phyloP scores from a whole-genome alignment of 23 tunicate genomes.

The Oikopleura dioica region DNA sequence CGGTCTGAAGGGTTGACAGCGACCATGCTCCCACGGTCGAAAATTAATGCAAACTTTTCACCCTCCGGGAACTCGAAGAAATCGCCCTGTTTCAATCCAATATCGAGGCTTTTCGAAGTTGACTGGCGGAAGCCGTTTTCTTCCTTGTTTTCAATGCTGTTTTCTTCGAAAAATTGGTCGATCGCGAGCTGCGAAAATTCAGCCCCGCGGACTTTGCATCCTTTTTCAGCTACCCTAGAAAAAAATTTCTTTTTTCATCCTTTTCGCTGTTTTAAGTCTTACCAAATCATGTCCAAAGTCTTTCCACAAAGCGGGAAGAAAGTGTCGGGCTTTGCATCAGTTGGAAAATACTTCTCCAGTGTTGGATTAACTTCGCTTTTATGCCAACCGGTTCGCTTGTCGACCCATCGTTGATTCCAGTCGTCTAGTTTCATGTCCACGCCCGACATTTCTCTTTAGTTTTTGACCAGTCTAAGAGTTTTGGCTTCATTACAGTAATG shows the following conservation, averaged over 20 bases:
- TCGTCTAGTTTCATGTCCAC: background rate
- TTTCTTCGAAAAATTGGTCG: slow-evolving; percentile 21
- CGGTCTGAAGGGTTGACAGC: slow-evolving; percentile 1
- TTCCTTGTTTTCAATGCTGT: slow-evolving; percentile 22
- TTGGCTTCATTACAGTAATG: no score
- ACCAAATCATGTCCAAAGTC: slow-evolving; percentile 35
- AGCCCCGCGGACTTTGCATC: slow-evolving; percentile 40
- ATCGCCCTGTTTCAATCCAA: slow-evolving; percentile 30
- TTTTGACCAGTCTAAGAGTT: no score
- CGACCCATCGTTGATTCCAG: slow-evolving; percentile 1
- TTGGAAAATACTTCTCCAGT: background rate
- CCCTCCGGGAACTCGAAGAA: slow-evolving; percentile 12
- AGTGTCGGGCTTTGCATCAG: background rate
- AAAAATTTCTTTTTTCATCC: background rate
- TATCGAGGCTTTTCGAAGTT: slow-evolving; percentile 16
- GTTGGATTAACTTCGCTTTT: background rate
- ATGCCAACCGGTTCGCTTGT: background rate
- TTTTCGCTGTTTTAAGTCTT: background rate
- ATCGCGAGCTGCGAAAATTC: slow-evolving; percentile 38
- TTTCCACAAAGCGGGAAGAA: slow-evolving; percentile 57
- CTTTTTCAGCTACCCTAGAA: slow-evolving; percentile 26
- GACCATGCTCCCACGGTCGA: background rate
- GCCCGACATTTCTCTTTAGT: no score
- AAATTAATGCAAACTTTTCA: background rate
- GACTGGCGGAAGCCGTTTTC: slow-evolving; percentile 13